Conservation (phyloP, 1,140 invertebrate genomes). For the Notospermus geniculatus region DNA sequence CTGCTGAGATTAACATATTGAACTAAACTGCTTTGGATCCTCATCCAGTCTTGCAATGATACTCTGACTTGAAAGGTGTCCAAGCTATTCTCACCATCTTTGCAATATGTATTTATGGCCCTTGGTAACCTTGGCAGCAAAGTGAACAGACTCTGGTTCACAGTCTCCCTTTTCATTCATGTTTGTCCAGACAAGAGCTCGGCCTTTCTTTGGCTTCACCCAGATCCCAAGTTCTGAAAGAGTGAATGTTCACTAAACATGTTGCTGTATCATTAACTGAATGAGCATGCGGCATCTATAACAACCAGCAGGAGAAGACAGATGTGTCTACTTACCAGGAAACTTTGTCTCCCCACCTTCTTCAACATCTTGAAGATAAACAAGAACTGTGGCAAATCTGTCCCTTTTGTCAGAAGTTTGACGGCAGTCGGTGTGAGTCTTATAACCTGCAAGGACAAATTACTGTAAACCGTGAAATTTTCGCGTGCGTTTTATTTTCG, state of each 20-base stretch:
- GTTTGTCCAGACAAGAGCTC: slow-evolving; percentile 52
- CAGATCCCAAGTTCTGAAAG: slow-evolving; percentile 49
- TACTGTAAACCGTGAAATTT: too few species aligned
- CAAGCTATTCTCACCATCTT: slow-evolving; percentile 40
- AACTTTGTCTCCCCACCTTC: slow-evolving; percentile 52
- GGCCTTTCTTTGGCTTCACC: slow-evolving; percentile 48
- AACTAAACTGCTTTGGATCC: too few species aligned
- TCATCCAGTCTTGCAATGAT: too few species aligned
- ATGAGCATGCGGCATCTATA: too few species aligned
- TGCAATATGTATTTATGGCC: slow-evolving; percentile 53
- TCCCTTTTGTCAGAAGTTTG: slow-evolving; percentile 36
- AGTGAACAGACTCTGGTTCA: slow-evolving; percentile 45
- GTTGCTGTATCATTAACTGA: not conserved
- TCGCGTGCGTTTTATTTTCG: too few species aligned
- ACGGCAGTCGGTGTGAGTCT: slow-evolving; percentile 50
- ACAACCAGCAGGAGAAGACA: too few species aligned
- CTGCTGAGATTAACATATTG: too few species aligned
- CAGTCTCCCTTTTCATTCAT: slow-evolving; percentile 48
- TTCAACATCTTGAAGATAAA: slow-evolving; percentile 48
- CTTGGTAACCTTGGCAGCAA: slow-evolving; percentile 42
- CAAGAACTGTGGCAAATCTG: slow-evolving; percentile 46
- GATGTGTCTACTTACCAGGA: slow-evolving; percentile 32
- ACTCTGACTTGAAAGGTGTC: too few species aligned
- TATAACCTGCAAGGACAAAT: slow-evolving; percentile 46
- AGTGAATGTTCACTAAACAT: not conserved